Base-by-base conservation (phyloP, 2,113 vertebrate species). In the Toxostoma redivivum region DNA sequence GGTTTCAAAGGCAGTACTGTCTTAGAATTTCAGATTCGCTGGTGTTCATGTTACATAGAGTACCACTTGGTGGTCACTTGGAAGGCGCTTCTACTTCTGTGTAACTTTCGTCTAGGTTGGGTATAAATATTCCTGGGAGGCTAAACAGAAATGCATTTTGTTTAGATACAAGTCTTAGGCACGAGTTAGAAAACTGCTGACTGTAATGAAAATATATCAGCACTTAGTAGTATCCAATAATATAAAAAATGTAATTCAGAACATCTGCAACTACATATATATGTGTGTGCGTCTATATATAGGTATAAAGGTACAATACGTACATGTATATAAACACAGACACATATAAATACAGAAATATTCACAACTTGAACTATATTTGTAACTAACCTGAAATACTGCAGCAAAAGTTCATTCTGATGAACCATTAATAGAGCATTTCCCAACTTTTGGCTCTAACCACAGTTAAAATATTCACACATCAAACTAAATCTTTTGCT, bases 51-150 rank as follows among this genome's bases (percentile, higher is more conserved):
- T 97, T 91, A 97, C 90, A 96, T 93, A 95, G 88, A 92, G 97
- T 96, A 97, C 97, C 97, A 98, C 98, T 96, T 93, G 93, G 96
- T 98, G 98, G 96, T 88, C 96, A 79, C 86, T 83, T 94, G 96
- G 96, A 98, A 98, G 98, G 98, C 97, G 98, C 98, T 99, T 98
- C 97, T 98, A 91, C 95, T 97, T 97, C 95, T 96, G 95, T 96
- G 86, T 96, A 94, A 92, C 76, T 96, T 96, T 95, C 96, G 97
- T 97, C 89, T 96, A 96, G 94, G 91, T 96, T 96, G 97, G 97
- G 94, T 98, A 98, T 96, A 98, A 98, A 98, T 97, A 97, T 97
- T 97, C 94, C 92, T 97, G 96, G 95, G 97, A 98, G 97, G 97
- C 98, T 97, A 98, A 98, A 98, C 98, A 98, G 97, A 97, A 97